A percentile compares a stretch with the other conserved stretches of the same genome.
These are phyloP conservation scores for Podarcis siculus DNA, from an alignment of 2,797 vertebrate species.

Conservation along the genomic window DNA sequence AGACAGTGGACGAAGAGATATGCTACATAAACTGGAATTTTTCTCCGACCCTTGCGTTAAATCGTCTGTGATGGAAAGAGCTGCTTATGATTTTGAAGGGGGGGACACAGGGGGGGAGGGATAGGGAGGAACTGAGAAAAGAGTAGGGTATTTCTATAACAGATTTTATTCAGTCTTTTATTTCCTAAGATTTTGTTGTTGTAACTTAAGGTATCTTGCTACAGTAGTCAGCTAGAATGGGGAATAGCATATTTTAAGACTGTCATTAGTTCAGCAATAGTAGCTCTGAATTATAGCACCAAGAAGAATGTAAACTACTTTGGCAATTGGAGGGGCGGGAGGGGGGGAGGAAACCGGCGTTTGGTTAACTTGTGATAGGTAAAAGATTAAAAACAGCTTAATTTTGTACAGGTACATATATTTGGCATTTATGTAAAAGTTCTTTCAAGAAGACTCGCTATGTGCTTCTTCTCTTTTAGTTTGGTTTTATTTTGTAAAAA, in stretches of 20 bases:
- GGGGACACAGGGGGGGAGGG: conserved; percentile 68
- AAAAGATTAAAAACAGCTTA: conserved; percentile 77
- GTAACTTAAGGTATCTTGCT: conserved; percentile 89
- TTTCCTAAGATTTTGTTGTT: conserved; percentile 88
- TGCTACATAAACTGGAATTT: conserved; percentile 85
- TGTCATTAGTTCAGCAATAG: conserved; percentile 78
- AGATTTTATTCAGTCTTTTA: conserved; percentile 88
- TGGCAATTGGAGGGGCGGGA: conserved; percentile 58
- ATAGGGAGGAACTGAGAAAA: conserved; percentile 77
- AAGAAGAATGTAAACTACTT: conserved; percentile 75
- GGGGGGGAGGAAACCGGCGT: conserved; percentile 21
- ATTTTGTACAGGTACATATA: conserved; percentile 80
- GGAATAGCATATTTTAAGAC: conserved; percentile 82
- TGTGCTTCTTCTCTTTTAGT: conserved; percentile 36
- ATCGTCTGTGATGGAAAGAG: conserved; percentile 81
- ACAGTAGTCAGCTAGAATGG: conserved; percentile 83
- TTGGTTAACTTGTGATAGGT: conserved; percentile 73
- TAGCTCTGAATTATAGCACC: conserved; percentile 75
- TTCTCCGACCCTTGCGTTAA: conserved; percentile 68
- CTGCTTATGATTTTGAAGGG: conserved; percentile 79
- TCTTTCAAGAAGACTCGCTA: conserved; percentile 64
- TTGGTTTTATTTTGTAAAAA: conserved; percentile 67
- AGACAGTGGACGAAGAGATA: conserved; percentile 98
- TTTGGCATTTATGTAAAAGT: conserved; percentile 77
- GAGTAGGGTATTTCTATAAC: conserved; percentile 90